Percentiles rank a stretch among this genome's conserved stretches.
These are phyloP conservation scores for Prosopocoilus inquinatus DNA, from an alignment of 2,888 invertebrate species.

Conservation along the genomic window DNA sequence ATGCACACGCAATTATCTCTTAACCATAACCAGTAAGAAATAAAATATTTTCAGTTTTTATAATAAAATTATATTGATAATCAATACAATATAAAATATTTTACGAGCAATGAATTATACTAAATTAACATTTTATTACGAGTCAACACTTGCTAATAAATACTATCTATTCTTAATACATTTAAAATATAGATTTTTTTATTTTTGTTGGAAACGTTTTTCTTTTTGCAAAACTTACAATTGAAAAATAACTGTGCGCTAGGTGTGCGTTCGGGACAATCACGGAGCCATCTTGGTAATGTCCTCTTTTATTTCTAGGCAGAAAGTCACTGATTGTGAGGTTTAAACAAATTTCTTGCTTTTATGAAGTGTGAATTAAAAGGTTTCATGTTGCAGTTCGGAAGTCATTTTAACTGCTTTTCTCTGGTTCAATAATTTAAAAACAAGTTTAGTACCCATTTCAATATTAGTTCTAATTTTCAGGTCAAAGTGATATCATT, in stretches of 20 bases:
- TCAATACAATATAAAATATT: slow-evolving; percentile 6
- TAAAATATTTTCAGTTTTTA: slow-evolving; percentile 2
- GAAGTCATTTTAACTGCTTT: too few relatives aligned
- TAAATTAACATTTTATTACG: slow-evolving; percentile 29
- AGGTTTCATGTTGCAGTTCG: too few relatives aligned
- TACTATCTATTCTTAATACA: slow-evolving; percentile 26
- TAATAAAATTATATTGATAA: slow-evolving; percentile 6
- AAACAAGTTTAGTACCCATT: too few relatives aligned
- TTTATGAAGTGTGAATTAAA: too few relatives aligned
- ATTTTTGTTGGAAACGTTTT: slow-evolving; percentile 42
- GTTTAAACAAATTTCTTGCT: too few relatives aligned
- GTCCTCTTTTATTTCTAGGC: too few relatives aligned
- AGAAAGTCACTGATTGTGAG: too few relatives aligned
- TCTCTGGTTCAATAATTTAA: too few relatives aligned
- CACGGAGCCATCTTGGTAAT: too few relatives aligned
- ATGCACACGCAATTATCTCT: too few relatives aligned
- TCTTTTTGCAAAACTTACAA: slow-evolving; percentile 21
- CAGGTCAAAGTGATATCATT: too few relatives aligned
- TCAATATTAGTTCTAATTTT: too few relatives aligned
- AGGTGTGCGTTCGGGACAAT: not conserved
- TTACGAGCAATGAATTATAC: slow-evolving; percentile 19
- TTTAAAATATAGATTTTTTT: slow-evolving; percentile 29
- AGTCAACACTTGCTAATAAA: slow-evolving; percentile 27
- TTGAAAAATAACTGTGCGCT: slow-evolving; percentile 21
- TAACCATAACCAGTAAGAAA: not conserved